A percentile compares a stretch with the other conserved stretches of the same genome.
phyloP scores from a whole-genome alignment of 1,140 invertebrate species.

The Nasonia vitripennis region DNA sequence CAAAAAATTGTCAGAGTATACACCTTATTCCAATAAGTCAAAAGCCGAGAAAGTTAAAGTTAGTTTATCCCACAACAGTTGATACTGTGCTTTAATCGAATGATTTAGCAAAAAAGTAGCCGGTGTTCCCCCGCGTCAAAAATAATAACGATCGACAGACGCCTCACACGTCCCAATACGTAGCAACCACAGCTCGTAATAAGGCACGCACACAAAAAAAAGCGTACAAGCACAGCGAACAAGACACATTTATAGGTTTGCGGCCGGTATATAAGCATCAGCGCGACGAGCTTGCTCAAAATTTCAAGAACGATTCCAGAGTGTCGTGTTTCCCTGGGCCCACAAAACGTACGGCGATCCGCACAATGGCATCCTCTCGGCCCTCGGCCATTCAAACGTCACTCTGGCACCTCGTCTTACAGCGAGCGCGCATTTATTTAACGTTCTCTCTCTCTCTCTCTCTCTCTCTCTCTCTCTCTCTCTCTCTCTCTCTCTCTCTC shows the following conservation, averaged over 20 bases:
- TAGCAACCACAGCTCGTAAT: not conserved
- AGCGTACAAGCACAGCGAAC: no score
- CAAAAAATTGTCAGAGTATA: no score
- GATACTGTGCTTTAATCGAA: not conserved
- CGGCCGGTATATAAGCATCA: no score
- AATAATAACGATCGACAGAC: slow-evolving; percentile 34
- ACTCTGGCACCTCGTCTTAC: slow-evolving; percentile 73
- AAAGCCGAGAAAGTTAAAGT: not conserved
- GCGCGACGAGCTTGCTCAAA: slow-evolving; percentile 4
- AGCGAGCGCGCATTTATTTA: slow-evolving; percentile 56
- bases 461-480: not conserved
- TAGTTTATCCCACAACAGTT: not conserved
- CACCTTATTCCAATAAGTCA: not conserved
- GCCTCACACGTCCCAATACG: not conserved
- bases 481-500: slow-evolving; percentile 14
- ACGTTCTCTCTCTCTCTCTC: not conserved
- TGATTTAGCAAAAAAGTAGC: no score
- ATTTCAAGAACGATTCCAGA: slow-evolving; percentile 73
- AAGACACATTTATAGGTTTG: no score
- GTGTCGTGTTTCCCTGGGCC: slow-evolving; percentile 69
- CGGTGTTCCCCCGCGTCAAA: not conserved
- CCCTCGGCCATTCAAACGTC: slow-evolving; percentile 71
- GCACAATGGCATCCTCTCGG: slow-evolving; percentile 67
- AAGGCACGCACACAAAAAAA: not conserved
- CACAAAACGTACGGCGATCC: slow-evolving; percentile 48